These are phyloP conservation scores for Dasyurus viverrinus DNA, from an alignment of 2,113 vertebrate species.

Conservation along the genomic window DNA sequence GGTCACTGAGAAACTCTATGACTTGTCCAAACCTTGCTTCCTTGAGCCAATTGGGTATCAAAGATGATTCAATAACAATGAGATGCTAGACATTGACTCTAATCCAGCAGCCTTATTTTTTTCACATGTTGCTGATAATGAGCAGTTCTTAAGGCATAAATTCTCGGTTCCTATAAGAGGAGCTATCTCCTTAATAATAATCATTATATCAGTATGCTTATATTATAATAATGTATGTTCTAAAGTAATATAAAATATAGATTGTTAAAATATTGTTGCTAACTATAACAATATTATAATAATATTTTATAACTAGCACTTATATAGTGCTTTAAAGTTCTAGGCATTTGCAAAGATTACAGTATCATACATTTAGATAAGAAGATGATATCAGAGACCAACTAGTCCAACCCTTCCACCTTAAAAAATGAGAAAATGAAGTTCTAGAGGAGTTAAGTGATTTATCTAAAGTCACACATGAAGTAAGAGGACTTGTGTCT, in stretches of 20 bases:
- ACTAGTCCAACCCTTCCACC: background rate
- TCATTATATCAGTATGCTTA: background rate
- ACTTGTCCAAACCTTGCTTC: background rate
- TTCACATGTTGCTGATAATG: background rate
- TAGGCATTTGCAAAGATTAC: background rate
- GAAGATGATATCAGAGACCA: too few species aligned
- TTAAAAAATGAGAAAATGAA: background rate
- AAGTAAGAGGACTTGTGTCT: background rate
- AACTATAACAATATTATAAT: background rate
- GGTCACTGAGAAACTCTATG: background rate
- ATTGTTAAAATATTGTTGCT: too few species aligned
- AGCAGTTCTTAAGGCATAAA: background rate
- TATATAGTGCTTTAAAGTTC: background rate
- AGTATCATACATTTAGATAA: background rate
- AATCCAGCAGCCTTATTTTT: background rate
- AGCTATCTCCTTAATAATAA: background rate
- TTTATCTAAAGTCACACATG: background rate
- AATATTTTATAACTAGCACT: background rate
- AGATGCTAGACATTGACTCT: background rate
- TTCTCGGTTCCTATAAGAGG: background rate
- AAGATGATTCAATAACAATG: background rate
- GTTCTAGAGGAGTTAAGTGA: background rate
- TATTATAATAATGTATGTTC: background rate
- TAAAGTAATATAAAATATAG: background rate
- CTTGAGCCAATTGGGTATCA: background rate